Evolutionary conservation across 2,113 vertebrate species (phyloP), one percentile per base, ranked within the genome.

Genomic region (Propithecus coquereli): DNA sequence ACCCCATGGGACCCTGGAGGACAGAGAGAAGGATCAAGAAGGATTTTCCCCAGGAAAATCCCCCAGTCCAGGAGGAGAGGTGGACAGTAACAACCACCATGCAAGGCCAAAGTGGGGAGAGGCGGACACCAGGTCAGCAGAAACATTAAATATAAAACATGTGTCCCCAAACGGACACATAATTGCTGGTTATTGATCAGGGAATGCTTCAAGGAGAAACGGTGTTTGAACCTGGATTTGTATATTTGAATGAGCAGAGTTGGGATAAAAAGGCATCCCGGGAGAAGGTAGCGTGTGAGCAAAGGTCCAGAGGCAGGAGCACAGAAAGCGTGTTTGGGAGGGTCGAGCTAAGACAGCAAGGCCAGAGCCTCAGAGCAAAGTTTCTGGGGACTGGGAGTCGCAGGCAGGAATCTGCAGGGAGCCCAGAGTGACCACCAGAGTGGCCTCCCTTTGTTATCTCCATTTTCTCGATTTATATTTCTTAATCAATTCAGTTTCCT

Each of bases 391-490:
- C 8, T 52, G 12, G 45, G 59, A n/a, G 25, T 52, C 57, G 16
- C 6, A 11, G 25, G 65, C 40, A 52, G 37, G 91, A 59, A 14
- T 20, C 91, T 82, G 37, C 45, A 84, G n/a, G n/a, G n/a, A 86
- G 32, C 61, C 8, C 34, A 22, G 37, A 89, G 54, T 30, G 71
- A 25, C 63, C 50, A 30, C n/a, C 52, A 76, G 79, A 90, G 59
- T 84, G 32, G 63, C 66, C 27, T 86, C 89, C 57, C 86, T 96
- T 90, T 32, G 6, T 68, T 86, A 90, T 87, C 71, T 30, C 92
- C 77, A 54, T n/a, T 93, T 90, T 94, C 89, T 74, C 82, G 47
- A 93, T 91, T 92, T 94, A 61, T 87, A 79, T 85, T 77, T 92
- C 73, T 73, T 76, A 52, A 87, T 93, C 84, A 93, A 92, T 90